Evolutionary conservation across 2,797 vertebrate genomes (phyloP).

Genomic region (Syncerus caffer): DNA sequence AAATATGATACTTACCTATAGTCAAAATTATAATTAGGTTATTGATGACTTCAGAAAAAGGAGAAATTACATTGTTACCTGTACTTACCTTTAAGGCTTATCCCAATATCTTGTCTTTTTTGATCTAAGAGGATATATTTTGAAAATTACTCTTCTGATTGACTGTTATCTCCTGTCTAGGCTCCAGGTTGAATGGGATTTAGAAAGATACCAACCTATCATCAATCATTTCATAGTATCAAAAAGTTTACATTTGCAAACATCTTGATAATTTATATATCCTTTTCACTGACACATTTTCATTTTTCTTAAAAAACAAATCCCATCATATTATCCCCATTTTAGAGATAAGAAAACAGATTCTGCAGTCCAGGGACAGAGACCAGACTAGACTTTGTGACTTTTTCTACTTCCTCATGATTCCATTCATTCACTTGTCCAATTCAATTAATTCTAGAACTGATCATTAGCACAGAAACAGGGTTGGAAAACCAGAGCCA

Average conservation of each 20-base stretch:
- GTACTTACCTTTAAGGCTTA: background rate
- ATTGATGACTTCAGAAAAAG: background rate
- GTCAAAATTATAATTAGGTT: background rate
- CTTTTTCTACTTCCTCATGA: background rate
- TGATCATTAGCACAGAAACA: background rate
- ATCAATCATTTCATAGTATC: background rate
- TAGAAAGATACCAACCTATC: background rate
- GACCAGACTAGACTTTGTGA: background rate
- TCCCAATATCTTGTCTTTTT: background rate
- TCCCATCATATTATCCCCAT: background rate
- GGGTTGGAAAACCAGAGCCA: background rate
- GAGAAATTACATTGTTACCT: background rate
- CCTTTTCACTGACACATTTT: background rate
- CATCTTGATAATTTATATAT: background rate
- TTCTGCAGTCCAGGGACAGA: background rate
- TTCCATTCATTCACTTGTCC: background rate
- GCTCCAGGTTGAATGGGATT: background rate
- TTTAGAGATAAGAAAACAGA: conserved; percentile 1
- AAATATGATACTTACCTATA: background rate
- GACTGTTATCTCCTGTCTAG: background rate
- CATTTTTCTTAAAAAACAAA: background rate
- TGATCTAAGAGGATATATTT: background rate
- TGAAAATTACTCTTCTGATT: background rate
- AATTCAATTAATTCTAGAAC: background rate
- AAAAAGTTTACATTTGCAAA: background rate